phyloP scores from a whole-genome alignment of 2,113 vertebrate genomes.

The Nansenia antarctica region DNA sequence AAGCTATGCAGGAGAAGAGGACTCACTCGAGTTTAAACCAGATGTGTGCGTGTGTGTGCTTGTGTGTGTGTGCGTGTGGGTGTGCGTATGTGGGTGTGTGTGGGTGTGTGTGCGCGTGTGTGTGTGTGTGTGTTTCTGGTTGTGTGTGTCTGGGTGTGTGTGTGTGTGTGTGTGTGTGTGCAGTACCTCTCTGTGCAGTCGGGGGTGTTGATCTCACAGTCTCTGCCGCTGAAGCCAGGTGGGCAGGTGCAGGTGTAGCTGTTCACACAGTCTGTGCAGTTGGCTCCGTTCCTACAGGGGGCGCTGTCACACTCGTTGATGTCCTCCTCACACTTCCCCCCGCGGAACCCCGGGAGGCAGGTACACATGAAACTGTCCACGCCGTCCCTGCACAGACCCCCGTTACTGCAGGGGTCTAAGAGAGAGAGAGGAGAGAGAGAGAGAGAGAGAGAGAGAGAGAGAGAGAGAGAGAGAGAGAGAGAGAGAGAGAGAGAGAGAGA shows the following conservation, averaged over 20 bases:
- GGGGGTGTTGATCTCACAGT: constrained; percentile 94
- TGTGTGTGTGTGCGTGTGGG: too few relatives aligned
- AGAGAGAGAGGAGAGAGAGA: neutral
- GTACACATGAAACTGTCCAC: constrained; percentile 82
- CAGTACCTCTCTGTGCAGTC: constrained; percentile 96
- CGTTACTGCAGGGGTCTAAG: constrained; percentile 94
- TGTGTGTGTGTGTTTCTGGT: too few relatives aligned
- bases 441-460: neutral
- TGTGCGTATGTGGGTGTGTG: too few relatives aligned
- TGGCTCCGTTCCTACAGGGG: constrained; percentile 91
- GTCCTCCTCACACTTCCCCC: constrained; percentile 89
- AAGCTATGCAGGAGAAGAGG: too few relatives aligned
- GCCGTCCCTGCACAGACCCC: constrained; percentile 87
- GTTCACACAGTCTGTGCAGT: constrained; percentile 96
- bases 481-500: neutral
- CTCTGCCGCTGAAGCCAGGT: constrained; percentile 90
- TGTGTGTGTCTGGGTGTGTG: too few relatives aligned
- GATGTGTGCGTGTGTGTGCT: too few relatives aligned
- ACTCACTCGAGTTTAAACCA: too few relatives aligned
- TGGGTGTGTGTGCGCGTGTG: too few relatives aligned
- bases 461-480: neutral
- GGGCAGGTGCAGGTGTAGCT: constrained; percentile 97
- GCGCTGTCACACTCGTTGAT: constrained; percentile 94
- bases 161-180: too few relatives aligned
- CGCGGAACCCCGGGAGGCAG: constrained; percentile 90